Base-by-base conservation (phyloP, 1,140 invertebrate species). In the Drosophila lowei region DNA sequence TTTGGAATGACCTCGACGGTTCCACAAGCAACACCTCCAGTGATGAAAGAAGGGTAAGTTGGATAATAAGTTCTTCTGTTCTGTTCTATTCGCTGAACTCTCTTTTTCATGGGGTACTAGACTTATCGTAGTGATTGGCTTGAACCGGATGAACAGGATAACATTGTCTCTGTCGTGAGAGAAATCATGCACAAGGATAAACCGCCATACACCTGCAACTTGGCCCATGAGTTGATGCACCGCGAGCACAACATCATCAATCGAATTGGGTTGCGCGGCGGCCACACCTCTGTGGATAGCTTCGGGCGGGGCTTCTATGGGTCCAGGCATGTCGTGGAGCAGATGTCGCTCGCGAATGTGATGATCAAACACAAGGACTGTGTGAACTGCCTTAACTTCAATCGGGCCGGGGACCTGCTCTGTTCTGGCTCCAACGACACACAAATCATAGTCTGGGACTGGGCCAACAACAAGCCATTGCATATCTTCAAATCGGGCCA, bases 351-450 rank as follows among this genome's bases (percentile, higher is more conserved):
- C 30, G 94, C 95, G 91, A 94, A 95, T 73, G 95, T 95, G 89
- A 92, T 99, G 79, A 94, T 95, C 34, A 94, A 94, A 70, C 97
- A 99, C 92, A 92, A 93, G 80, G 97, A 97, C 44, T 98, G 98
- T 93, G 97, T 99, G 8, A 99, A 99, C 93, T 95, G 96, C 47
- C 93, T 99, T 42, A 95, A 97, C 92, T 99, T 99, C 91, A 98
- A 98, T 92, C 93, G 94, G 52, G 92, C 94, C 89, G 94, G 94
- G 79, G 79, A 91, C 43, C 11, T 91, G 9, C 46, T 91, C 6
- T 90, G 88, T 42, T 97, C 96, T 90, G 97, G 96, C 4, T 98
- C 97, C 0, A 97, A 99, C 93, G 98, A 99, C 93, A 93, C 95
- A 8, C 93, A 94, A 46, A 94, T 98, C 28, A 93, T 96, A 28